Evolutionary conservation across 1,140 invertebrate genomes (phyloP).

Genomic region (Nephotettix cincticeps): DNA sequence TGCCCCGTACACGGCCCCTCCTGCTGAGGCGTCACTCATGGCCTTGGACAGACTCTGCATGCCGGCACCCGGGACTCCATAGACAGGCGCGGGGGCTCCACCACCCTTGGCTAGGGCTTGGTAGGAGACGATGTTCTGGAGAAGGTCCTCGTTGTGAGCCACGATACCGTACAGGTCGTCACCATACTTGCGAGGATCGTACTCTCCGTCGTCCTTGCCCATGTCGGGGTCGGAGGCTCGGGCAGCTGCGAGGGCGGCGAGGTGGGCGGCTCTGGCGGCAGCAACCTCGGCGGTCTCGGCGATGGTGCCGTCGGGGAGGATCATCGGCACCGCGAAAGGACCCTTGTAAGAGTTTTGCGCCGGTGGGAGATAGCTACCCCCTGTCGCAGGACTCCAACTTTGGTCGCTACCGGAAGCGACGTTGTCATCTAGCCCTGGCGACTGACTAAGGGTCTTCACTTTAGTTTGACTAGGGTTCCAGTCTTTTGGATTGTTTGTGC

Average conservation of each 20-base stretch:
- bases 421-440: too few relatives aligned
- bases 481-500: too few relatives aligned
- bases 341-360: slow-evolving; percentile 40
- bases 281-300: slow-evolving; percentile 58
- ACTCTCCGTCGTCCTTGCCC: background rate
- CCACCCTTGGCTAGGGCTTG: background rate
- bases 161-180: background rate
- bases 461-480: too few relatives aligned
- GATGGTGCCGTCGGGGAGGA: slow-evolving; percentile 58
- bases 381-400: slow-evolving; percentile 53
- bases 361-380: slow-evolving; percentile 46
- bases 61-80: too few relatives aligned
- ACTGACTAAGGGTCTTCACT: too few relatives aligned
- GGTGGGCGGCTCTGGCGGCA: slow-evolving; percentile 55
- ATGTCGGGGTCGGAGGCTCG: slow-evolving; percentile 40
- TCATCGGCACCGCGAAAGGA: background rate
- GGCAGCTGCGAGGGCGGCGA: slow-evolving; percentile 56
- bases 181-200: background rate
- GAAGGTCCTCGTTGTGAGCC: background rate
- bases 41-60: too few relatives aligned
- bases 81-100: too few relatives aligned
- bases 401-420: slow-evolving; percentile 38
- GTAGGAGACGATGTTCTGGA: background rate
- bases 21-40: too few relatives aligned
- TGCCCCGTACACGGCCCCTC: background rate